Base-by-base conservation (phyloP, 2,113 vertebrate genomes). In the Danionella cerebrum region DNA sequence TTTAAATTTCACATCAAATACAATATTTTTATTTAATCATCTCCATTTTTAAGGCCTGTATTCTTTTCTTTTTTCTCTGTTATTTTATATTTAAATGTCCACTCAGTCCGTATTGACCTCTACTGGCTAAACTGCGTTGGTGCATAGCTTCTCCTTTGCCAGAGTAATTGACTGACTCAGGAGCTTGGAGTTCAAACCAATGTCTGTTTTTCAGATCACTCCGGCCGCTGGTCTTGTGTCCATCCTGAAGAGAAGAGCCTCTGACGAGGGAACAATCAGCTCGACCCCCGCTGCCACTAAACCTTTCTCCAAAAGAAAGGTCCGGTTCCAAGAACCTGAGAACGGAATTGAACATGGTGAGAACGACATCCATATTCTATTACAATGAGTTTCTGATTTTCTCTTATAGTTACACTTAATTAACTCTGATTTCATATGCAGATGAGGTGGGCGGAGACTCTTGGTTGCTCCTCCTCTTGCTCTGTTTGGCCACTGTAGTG, bases 401-500 rank as follows among this genome's bases (percentile, higher is more conserved):
- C n/a, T n/a, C n/a, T 21, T 39, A 3, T 35, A 25, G 3, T 25
- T 52, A n/a, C 21, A 41, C 12, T n/a, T n/a, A n/a, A n/a, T n/a
- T n/a, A n/a, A n/a, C n/a, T n/a, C 13, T 36, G 11, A 14, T 8
- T 10, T 5, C 14, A 41, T 22, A 36, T 45, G 11, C 87, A 98
- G 96, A 99, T 70, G 92, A 97, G 65, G 91, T 90, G 33, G 85
- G 90, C 36, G 87, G 91, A 2, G 92, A 95, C 74, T 98, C 96
- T 73, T 99, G 96, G 54, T 71, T 98, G 78, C 89, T 99, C 27
- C 89, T 99, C 62, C 78, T 99, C 73, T 82, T 98, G 78, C 86
- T 99, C 54, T 99, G 96, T 76, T 72, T 98, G 82, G 92, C 86
- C 25, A 98, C 96, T 1, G 93, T 99, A 70, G 91, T 99, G 84